Conservation (phyloP, 2,797 vertebrate genomes). For the Fringilla coelebs region DNA sequence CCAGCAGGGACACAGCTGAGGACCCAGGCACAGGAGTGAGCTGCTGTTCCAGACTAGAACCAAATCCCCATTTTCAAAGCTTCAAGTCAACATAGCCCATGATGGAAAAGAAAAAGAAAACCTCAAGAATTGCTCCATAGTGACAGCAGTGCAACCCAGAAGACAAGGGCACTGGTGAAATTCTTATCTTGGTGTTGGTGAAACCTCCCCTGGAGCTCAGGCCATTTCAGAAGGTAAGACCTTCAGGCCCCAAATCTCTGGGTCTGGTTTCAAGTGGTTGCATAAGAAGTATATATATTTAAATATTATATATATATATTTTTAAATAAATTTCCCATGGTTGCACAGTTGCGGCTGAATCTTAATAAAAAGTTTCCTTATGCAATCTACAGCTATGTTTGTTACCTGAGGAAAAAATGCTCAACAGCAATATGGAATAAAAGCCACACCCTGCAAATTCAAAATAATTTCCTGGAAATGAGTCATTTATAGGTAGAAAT, state of each 20-base stretch:
- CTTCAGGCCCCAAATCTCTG: neutral
- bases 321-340: neutral
- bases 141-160: neutral
- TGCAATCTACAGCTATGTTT: neutral
- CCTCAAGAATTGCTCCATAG: fast-evolving
- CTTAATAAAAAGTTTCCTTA: neutral
- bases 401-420: neutral
- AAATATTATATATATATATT: neutral
- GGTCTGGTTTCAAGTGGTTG: neutral
- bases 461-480: neutral
- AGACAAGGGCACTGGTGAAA: neutral
- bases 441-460: neutral
- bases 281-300: neutral
- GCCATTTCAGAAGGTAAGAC: neutral
- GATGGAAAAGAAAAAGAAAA: neutral
- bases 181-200: neutral
- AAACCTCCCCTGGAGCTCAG: neutral
- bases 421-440: neutral
- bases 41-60: neutral
- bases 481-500: neutral
- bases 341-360: neutral
- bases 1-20: neutral
- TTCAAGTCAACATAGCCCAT: neutral
- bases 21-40: fast-evolving
- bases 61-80: neutral